A percentile compares a stretch with the other conserved stretches of the same genome.
Conservation (phyloP, 2,113 vertebrate species). For the Callipepla californica region DNA sequence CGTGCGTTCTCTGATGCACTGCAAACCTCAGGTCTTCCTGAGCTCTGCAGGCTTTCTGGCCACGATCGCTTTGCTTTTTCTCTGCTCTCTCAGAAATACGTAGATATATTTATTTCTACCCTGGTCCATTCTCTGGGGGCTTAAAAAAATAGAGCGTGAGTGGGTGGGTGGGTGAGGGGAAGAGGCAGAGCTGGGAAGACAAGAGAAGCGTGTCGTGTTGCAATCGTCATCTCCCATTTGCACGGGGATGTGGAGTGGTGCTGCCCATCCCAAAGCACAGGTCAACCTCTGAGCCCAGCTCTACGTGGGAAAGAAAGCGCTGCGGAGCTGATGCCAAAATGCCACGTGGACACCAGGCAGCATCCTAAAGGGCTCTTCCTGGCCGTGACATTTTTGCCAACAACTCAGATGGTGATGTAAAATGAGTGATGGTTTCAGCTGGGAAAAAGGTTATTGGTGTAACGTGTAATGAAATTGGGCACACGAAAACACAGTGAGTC, state of each 20-base stretch:
- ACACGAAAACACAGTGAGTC: neutral
- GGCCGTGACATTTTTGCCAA: neutral
- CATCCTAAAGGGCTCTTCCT: neutral
- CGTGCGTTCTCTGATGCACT: neutral
- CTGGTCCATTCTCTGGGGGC: neutral
- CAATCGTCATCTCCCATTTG: neutral
- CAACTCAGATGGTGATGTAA: neutral
- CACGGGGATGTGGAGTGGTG: fast-evolving
- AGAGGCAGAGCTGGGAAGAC: neutral
- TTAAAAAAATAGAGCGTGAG: neutral
- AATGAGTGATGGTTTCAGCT: neutral
- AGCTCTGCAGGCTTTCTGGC: neutral
- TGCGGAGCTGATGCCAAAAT: neutral
- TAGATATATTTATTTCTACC: neutral
- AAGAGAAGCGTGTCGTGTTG: neutral
- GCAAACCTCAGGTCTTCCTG: neutral
- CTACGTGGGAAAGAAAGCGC: neutral
- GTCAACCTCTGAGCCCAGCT: neutral
- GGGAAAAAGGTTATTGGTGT: neutral
- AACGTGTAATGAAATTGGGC: neutral
- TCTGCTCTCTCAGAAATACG: neutral
- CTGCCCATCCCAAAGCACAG: neutral
- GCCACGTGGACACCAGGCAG: neutral
- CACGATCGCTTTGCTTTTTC: neutral
- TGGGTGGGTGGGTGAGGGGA: neutral